These are phyloP conservation scores for Anthopleura sola DNA, from an alignment of 64 coral and sea anemone genomes.

Conservation along the genomic window DNA sequence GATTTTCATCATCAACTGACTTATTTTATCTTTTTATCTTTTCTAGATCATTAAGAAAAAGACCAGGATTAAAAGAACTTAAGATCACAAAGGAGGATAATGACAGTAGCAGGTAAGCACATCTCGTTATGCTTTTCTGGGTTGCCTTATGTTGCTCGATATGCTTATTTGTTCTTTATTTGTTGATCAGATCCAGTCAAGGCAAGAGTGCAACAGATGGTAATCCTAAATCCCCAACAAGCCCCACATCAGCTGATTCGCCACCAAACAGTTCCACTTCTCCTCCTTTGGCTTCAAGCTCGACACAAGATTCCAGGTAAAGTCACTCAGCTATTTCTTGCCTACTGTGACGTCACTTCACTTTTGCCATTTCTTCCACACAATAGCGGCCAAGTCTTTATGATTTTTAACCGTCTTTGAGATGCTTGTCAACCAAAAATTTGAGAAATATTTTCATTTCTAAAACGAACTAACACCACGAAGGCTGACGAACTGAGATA, in stretches of 20 bases:
- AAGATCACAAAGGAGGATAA: slow-evolving; percentile 19
- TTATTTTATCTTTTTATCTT: not conserved
- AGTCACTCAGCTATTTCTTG: too few relatives aligned
- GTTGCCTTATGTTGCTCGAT: not conserved
- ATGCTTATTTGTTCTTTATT: not conserved
- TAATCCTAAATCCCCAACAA: not conserved
- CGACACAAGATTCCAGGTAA: not conserved
- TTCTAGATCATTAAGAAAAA: slow-evolving; percentile 18
- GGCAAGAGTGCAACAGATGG: not conserved
- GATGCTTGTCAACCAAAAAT: not conserved
- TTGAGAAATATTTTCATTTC: not conserved
- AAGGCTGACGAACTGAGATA: not conserved
- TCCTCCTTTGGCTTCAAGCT: not conserved
- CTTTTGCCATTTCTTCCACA: too few relatives aligned
- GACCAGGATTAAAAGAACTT: slow-evolving; percentile 1
- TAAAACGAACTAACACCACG: not conserved
- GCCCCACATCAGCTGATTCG: not conserved
- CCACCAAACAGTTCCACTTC: not conserved
- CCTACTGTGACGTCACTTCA: too few relatives aligned
- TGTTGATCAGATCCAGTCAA: not conserved
- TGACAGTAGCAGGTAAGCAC: slow-evolving; percentile 11
- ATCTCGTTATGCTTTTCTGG: not conserved
- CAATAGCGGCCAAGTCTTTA: too few relatives aligned
- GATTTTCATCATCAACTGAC: too few relatives aligned
- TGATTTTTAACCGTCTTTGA: too few relatives aligned